These are phyloP conservation scores for Gonatopus flavifemur DNA, from an alignment of 1,140 invertebrate genomes.

Conservation along the genomic window DNA sequence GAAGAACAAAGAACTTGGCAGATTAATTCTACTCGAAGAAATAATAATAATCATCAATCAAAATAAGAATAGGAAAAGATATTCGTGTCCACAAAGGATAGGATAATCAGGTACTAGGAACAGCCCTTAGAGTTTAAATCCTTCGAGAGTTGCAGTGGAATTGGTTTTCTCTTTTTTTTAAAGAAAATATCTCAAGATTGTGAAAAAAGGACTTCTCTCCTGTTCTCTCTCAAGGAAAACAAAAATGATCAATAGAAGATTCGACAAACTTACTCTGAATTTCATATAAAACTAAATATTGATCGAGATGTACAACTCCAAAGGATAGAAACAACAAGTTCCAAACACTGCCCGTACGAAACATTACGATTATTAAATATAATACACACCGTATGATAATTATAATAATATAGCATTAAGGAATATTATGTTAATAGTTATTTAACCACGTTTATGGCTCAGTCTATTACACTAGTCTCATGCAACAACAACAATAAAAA, in stretches of 20 bases:
- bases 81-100: slow-evolving; percentile 43
- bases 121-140: slow-evolving; percentile 42
- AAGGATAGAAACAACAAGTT: slow-evolving; percentile 41
- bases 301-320: slow-evolving; percentile 11
- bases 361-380: slow-evolving; percentile 51
- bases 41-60: slow-evolving; percentile 1
- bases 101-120: slow-evolving; percentile 55
- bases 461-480: slow-evolving; percentile 55
- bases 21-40: neutral
- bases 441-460: slow-evolving; percentile 51
- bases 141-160: slow-evolving; percentile 25
- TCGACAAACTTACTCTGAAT: too few relatives aligned
- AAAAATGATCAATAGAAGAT: too few relatives aligned
- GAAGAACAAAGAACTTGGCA: slow-evolving; percentile 14
- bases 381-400: slow-evolving; percentile 52
- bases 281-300: slow-evolving; percentile 9
- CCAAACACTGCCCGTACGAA: slow-evolving; percentile 44
- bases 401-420: slow-evolving; percentile 50
- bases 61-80: slow-evolving; percentile 8
- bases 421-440: slow-evolving; percentile 52
- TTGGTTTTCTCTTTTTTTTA: neutral
- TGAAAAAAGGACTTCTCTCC: too few relatives aligned
- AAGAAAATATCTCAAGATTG: too few relatives aligned
- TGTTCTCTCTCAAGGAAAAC: neutral
- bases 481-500: slow-evolving; percentile 55